phyloP scores from a whole-genome alignment of 2,113 vertebrate species.

The Erythrolamprus reginae region DNA sequence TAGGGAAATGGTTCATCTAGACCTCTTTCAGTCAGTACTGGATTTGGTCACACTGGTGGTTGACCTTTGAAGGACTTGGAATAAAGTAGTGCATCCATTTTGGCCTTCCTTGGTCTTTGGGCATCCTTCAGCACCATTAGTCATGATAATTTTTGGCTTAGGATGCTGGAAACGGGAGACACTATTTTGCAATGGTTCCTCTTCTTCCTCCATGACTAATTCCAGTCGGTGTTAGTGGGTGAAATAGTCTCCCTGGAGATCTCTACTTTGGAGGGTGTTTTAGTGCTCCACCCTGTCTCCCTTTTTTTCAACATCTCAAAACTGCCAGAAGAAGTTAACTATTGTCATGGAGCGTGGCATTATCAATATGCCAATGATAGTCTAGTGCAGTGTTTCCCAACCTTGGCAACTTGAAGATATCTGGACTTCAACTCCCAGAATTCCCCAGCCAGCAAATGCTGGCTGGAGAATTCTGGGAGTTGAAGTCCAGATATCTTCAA shows the following conservation, averaged over 20 bases:
- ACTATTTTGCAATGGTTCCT: neutral
- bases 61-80: neutral
- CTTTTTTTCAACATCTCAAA: neutral
- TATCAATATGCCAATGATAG: neutral
- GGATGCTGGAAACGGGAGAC: neutral
- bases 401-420: no score
- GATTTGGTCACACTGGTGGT: neutral
- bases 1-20: neutral
- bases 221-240: neutral
- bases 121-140: neutral
- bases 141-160: neutral
- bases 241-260: neutral
- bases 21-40: neutral
- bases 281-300: neutral
- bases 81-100: neutral
- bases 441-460: no score
- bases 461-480: no score
- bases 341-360: neutral
- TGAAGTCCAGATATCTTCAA: no score
- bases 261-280: neutral
- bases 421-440: no score
- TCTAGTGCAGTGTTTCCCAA: no score
- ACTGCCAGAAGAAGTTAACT: neutral
- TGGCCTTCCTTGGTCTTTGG: neutral
- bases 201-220: neutral